Evolutionary conservation across 2,797 vertebrate species (phyloP), one percentile per base, ranked within the genome.

Genomic region (Macropodus opercularis): DNA sequence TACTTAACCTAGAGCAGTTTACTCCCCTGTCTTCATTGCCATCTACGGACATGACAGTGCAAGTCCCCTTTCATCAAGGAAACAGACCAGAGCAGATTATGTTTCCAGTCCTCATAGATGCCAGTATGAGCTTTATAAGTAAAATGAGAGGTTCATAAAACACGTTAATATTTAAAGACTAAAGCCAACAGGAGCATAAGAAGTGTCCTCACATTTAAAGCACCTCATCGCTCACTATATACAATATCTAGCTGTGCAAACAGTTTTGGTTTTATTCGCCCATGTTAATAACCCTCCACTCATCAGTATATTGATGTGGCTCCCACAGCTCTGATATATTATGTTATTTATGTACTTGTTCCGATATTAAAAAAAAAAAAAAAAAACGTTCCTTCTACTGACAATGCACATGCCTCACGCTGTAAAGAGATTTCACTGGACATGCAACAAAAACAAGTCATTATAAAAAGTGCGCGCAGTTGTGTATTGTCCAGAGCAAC

Each of bases 1-100:
- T 72, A 72, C 75, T 69, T 85, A 84, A 86, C 83, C 77, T 75
- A 64, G 66, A 78, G 71, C 63, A 31, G 78, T 70, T 81, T 73
- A 79, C 79, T 81, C 73, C 65, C 67, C 65, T 75, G 74, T 75
- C 72, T 81, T 69, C 43, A 73, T 71, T 61, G 80, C 77, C 81
- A 79, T 81, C 81, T 74, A 85, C 56, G 75, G 85, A 84, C 83
- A 86, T 85, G 85, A 90, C 77, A 69, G 74, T 58, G 80, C 85
- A 86, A 52, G 77, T 72, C 76, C 60, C 68, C 42, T 74, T 55
- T 68, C 42, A 48, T 76, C 51, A 53, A 22, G 32, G 42, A 63
- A 50, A 8, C 66, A 74, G 56, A 46, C 34, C 32, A 44, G 35
- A 65, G 63, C 75, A 63, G 49, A 68, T 57, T 54, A n/a, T 56